Evolutionary conservation across 2,797 vertebrate genomes (phyloP).

Genomic region (Malacoctenus gilli): DNA sequence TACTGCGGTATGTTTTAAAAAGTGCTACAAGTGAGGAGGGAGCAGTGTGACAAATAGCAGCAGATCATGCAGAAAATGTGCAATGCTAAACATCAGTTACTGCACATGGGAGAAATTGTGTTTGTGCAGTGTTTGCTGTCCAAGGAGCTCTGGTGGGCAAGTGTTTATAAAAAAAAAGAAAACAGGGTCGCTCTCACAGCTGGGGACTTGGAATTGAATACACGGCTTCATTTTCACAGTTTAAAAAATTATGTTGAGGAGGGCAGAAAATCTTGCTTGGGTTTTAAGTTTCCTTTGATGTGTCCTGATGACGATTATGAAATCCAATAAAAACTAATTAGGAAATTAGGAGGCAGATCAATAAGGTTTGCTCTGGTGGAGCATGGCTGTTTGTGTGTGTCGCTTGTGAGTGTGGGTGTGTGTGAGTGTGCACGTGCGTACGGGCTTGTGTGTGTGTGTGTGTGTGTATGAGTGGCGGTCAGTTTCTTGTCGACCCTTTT

Average conservation of each 20-base stretch:
- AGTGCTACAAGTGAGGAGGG: slow-evolving; percentile 69
- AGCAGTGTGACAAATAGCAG: slow-evolving; percentile 81
- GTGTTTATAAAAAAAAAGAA: slow-evolving; percentile 44
- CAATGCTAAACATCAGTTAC: slow-evolving; percentile 84
- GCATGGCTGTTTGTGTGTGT: slow-evolving; percentile 37
- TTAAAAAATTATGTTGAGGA: slow-evolving; percentile 80
- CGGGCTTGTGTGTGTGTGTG: slow-evolving; percentile 35
- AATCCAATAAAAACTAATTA: slow-evolving; percentile 90
- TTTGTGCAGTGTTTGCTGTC: slow-evolving; percentile 83
- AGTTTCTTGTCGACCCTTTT: slow-evolving; percentile 61
- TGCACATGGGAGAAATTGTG: slow-evolving; percentile 77
- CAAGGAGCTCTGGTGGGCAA: slow-evolving; percentile 75
- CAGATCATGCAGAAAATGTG: slow-evolving; percentile 87
- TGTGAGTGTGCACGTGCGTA: slow-evolving; percentile 33
- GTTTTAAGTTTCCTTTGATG: slow-evolving; percentile 83
- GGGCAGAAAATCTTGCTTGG: slow-evolving; percentile 85
- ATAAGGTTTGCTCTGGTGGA: slow-evolving; percentile 81
- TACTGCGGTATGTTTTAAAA: slow-evolving; percentile 61
- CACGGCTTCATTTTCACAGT: slow-evolving; percentile 81
- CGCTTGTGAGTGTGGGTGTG: slow-evolving; percentile 41
- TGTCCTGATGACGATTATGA: slow-evolving; percentile 86
- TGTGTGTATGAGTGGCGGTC: slow-evolving; percentile 52
- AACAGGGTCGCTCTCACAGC: slow-evolving; percentile 75
- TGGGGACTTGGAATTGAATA: slow-evolving; percentile 79
- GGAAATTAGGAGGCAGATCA: slow-evolving; percentile 83